Percentiles rank a stretch among this genome's conserved stretches.
These are phyloP conservation scores for cat (Felis catus) DNA, from an alignment of 2,113 vertebrate species.

Conservation along the genomic window DNA sequence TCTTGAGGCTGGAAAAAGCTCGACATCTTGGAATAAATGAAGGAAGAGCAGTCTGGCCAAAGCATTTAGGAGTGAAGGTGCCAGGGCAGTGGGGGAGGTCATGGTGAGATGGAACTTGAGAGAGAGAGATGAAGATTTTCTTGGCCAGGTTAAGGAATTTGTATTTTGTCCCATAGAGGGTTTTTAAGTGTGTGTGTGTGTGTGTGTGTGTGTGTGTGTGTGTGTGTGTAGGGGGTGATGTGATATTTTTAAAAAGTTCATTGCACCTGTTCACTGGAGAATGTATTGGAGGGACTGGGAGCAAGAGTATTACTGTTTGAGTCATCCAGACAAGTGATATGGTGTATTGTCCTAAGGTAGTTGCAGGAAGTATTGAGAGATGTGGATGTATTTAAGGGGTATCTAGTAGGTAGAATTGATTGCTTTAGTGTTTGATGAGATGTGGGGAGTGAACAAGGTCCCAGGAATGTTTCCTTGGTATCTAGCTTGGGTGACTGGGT, in stretches of 20 bases:
- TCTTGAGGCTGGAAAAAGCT: neutral
- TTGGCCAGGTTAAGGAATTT: neutral
- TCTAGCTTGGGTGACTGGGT: neutral
- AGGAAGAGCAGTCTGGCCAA: neutral
- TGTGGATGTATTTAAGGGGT: neutral
- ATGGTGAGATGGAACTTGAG: neutral
- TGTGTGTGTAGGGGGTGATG: neutral
- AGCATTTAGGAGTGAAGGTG: neutral
- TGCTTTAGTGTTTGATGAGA: neutral
- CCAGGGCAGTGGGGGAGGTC: neutral
- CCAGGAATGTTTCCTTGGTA: neutral
- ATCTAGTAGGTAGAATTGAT: neutral
- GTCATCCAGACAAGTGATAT: neutral
- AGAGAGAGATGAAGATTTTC: neutral
- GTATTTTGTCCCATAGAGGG: neutral
- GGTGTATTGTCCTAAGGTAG: neutral
- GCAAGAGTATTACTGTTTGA: neutral
- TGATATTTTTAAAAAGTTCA: neutral
- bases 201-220: neutral
- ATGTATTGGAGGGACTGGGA: neutral
- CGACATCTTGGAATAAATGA: neutral
- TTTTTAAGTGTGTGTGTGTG: neutral
- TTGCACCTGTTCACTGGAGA: neutral
- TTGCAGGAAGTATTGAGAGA: neutral
- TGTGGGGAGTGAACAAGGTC: neutral